Conservation (phyloP, 1,140 invertebrate genomes). For the Tetramorium parvispinum region DNA sequence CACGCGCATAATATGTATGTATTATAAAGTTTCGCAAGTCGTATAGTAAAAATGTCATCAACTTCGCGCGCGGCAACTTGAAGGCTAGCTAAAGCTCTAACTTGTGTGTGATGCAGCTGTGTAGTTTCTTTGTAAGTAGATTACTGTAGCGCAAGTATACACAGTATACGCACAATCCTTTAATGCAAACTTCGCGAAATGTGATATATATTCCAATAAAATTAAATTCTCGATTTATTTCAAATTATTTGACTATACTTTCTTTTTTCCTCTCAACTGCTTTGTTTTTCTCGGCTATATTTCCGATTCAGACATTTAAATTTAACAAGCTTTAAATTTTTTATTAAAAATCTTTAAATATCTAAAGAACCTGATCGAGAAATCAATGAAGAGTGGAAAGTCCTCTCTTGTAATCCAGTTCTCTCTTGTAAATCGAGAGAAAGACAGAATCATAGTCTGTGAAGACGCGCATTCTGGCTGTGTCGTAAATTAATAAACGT, state of each 20-base stretch:
- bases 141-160: conserved; percentile 23
- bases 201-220: background rate
- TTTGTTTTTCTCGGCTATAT: background rate
- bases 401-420: background rate
- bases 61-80: conserved; percentile 7
- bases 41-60: conserved; percentile 37
- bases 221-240: background rate
- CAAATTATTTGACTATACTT: background rate
- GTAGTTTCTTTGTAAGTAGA: conserved; percentile 52
- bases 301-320: background rate
- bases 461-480: background rate
- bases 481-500: background rate
- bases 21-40: conserved; percentile 23
- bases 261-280: background rate
- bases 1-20: background rate
- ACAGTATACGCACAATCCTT: conserved; percentile 26
- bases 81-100: conserved; percentile 3
- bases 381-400: background rate
- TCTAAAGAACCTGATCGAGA: background rate
- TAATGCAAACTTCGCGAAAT: conserved; percentile 6
- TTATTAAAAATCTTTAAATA: background rate
- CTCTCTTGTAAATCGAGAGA: background rate
- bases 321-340: background rate
- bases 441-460: background rate
- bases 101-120: conserved; percentile 13